phyloP scores from a whole-genome alignment of 2,888 invertebrate genomes.

The Lasioglossum zephyrum region DNA sequence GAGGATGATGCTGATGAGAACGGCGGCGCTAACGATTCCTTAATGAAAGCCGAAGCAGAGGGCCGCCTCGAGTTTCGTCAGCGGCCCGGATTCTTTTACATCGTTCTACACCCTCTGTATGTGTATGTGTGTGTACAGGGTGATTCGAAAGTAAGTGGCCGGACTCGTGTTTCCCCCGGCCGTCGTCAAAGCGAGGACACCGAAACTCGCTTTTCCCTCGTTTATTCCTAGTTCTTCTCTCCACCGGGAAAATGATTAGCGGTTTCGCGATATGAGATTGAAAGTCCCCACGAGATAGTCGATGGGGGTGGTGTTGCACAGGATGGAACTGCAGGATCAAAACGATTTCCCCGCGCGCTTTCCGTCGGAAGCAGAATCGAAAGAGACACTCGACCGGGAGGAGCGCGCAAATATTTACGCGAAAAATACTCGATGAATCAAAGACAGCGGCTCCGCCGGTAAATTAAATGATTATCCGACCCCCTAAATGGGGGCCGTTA shows the following conservation, averaged over 20 bases:
- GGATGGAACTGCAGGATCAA: background rate
- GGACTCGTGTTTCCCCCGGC: background rate
- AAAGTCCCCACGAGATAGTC: background rate
- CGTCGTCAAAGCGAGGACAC: background rate
- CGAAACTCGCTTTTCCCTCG: background rate
- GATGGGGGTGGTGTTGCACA: background rate
- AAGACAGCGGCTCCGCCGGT: background rate
- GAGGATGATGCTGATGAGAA: slow-evolving; percentile 76
- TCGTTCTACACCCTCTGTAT: slow-evolving; percentile 47
- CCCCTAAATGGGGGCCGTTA: slow-evolving; percentile 2
- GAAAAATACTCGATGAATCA: slow-evolving; percentile 1
- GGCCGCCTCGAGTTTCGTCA: slow-evolving; percentile 70
- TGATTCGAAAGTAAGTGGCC: slow-evolving; percentile 42
- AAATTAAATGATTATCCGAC: slow-evolving; percentile 22
- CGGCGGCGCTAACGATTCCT: slow-evolving; percentile 79
- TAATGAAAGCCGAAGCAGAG: slow-evolving; percentile 78
- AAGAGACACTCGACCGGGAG: background rate
- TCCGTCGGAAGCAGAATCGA: background rate
- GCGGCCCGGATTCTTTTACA: slow-evolving; percentile 69
- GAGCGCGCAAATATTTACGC: slow-evolving; percentile 1
- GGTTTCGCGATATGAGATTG: background rate
- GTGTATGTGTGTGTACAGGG: slow-evolving; percentile 38
- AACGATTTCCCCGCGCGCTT: background rate
- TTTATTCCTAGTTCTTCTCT: background rate
- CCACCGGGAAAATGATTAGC: background rate